phyloP scores from a whole-genome alignment of 1,140 invertebrate species.

The Drosophila orena region DNA sequence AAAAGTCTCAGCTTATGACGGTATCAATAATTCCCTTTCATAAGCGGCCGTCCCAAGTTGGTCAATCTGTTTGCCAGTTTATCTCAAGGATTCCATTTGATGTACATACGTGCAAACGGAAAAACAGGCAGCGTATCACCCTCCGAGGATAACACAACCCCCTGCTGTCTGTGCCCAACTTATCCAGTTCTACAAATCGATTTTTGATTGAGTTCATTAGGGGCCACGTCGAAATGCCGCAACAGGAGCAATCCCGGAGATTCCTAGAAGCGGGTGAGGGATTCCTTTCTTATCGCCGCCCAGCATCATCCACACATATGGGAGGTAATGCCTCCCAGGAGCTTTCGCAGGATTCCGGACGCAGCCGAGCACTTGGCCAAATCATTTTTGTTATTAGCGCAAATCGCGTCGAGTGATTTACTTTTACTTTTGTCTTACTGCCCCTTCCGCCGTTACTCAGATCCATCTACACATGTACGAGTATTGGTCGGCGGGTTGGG shows the following conservation, averaged over 20 bases:
- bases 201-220: conserved; percentile 85
- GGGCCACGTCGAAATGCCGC: conserved; percentile 46
- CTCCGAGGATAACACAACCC: conserved; percentile 3
- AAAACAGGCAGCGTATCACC: neutral
- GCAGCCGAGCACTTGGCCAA: conserved; percentile 55
- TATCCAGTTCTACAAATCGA: conserved; percentile 75
- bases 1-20: conserved; percentile 59
- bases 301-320: conserved; percentile 39
- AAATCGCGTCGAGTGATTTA: conserved; percentile 82
- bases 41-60: conserved; percentile 31
- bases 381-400: conserved; percentile 83
- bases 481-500: neutral
- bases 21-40: conserved; percentile 82
- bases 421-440: conserved; percentile 77
- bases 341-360: conserved; percentile 24
- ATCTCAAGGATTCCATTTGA: conserved; percentile 83
- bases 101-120: conserved; percentile 22
- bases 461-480: conserved; percentile 52
- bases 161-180: conserved; percentile 12
- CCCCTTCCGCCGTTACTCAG: conserved; percentile 53
- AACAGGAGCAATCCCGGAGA: conserved; percentile 9
- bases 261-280: neutral
- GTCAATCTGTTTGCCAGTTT: conserved; percentile 69
- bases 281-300: conserved; percentile 49
- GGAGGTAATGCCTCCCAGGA: conserved; percentile 71